phyloP scores from a whole-genome alignment of 2,113 vertebrate genomes.

The Stegostoma tigrinum region DNA sequence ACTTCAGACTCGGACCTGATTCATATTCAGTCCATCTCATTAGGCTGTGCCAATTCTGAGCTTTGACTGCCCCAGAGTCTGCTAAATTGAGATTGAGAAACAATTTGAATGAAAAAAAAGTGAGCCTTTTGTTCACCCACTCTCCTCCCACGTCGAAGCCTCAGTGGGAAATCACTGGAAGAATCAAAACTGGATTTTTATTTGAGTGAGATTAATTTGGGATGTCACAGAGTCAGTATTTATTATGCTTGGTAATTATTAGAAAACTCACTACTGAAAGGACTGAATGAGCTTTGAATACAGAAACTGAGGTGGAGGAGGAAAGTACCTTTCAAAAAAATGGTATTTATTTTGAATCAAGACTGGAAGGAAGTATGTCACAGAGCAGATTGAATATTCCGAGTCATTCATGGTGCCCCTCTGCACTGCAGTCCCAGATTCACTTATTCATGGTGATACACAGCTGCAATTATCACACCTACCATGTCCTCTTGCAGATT shows the following conservation, averaged over 20 bases:
- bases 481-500: not conserved
- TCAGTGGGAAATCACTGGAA: not conserved
- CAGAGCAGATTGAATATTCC: not conserved
- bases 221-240: not conserved
- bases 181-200: not conserved
- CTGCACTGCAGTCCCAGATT: not conserved
- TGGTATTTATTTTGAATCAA: not conserved
- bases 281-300: not conserved
- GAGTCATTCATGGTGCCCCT: not conserved
- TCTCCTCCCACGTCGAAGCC: not conserved
- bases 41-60: not conserved
- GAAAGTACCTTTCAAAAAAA: not conserved
- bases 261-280: not conserved
- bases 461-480: not conserved
- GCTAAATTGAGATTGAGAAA: not conserved
- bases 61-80: not conserved
- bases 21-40: not conserved
- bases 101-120: not conserved
- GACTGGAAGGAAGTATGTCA: not conserved
- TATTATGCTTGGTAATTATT: not conserved
- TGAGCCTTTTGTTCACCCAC: not conserved
- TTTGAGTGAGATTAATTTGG: not conserved
- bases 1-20: not conserved
- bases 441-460: not conserved
- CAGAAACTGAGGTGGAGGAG: not conserved